Conservation (phyloP, 2,888 invertebrate genomes). For the Heliconius sara region DNA sequence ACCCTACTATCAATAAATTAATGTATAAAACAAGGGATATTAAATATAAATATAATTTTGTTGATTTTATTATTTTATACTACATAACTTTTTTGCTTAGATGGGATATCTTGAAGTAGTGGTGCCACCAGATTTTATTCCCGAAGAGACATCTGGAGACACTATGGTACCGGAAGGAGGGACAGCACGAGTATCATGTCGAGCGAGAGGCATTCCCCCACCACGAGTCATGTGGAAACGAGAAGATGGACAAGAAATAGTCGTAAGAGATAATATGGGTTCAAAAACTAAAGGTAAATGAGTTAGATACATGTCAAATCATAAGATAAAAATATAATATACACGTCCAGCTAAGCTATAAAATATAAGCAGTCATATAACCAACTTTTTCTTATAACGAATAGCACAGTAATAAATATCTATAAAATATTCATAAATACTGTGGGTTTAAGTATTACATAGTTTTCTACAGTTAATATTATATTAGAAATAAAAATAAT, state of each 20-base stretch:
- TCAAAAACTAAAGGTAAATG: conserved; percentile 83
- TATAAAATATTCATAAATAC: background rate
- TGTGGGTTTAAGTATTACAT: background rate
- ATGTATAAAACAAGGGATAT: background rate
- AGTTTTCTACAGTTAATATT: background rate
- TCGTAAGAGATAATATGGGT: conserved; percentile 87
- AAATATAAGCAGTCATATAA: background rate
- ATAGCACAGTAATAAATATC: background rate
- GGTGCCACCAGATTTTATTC: conserved; percentile 91
- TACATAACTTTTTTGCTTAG: conserved; percentile 68
- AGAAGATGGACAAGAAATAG: conserved; percentile 89
- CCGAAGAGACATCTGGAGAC: conserved; percentile 91
- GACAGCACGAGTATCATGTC: conserved; percentile 84
- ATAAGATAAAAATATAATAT: background rate
- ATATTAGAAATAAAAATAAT: background rate
- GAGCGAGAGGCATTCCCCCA: conserved; percentile 88
- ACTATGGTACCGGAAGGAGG: conserved; percentile 92
- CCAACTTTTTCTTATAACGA: background rate
- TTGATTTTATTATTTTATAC: background rate
- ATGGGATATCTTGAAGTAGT: conserved; percentile 91
- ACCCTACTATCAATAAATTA: background rate
- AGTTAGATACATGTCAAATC: background rate
- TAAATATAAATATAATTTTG: no score
- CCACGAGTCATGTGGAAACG: conserved; percentile 90
- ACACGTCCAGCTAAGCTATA: background rate